Evolutionary conservation across 2,888 invertebrate species (phyloP).

Genomic region (Sarcophaga rosellei): DNA sequence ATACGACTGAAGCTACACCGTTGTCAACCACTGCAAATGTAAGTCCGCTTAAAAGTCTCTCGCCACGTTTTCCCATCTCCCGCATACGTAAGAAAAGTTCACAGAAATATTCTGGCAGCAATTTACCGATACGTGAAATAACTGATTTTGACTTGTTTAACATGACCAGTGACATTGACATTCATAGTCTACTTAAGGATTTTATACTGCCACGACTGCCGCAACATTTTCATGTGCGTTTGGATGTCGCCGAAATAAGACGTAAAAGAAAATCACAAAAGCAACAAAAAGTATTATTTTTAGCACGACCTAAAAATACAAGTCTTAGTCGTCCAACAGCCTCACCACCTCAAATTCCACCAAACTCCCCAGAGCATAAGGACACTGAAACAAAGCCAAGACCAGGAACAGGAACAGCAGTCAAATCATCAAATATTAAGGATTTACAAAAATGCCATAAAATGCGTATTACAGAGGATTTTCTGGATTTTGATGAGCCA

Average conservation of each 20-base stretch:
- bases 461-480: conserved; percentile 74
- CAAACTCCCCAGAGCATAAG: not conserved
- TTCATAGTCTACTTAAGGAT: conserved; percentile 78
- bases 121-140: conserved; percentile 74
- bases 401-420: conserved; percentile 23
- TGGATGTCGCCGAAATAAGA: conserved; percentile 68
- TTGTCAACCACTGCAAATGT: conserved; percentile 74
- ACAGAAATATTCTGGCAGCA: conserved; percentile 70
- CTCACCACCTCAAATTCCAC: not conserved
- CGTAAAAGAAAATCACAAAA: conserved; percentile 41
- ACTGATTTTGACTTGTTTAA: conserved; percentile 79
- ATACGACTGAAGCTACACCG: conserved; percentile 72
- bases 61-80: conserved; percentile 74
- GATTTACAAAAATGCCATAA: conserved; percentile 30
- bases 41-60: conserved; percentile 74
- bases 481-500: conserved; percentile 76
- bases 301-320: conserved; percentile 56
- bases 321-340: conserved; percentile 4
- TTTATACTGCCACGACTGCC: conserved; percentile 80
- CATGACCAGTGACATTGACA: conserved; percentile 78
- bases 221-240: conserved; percentile 77
- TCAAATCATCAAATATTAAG: too few species aligned
- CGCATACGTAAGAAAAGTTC: conserved; percentile 72
- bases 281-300: conserved; percentile 51
- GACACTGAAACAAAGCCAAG: not conserved